A percentile compares a stretch with the other conserved stretches of the same genome.
These are phyloP conservation scores for Rynchops niger DNA, from an alignment of 2,113 vertebrate species.

Conservation along the genomic window DNA sequence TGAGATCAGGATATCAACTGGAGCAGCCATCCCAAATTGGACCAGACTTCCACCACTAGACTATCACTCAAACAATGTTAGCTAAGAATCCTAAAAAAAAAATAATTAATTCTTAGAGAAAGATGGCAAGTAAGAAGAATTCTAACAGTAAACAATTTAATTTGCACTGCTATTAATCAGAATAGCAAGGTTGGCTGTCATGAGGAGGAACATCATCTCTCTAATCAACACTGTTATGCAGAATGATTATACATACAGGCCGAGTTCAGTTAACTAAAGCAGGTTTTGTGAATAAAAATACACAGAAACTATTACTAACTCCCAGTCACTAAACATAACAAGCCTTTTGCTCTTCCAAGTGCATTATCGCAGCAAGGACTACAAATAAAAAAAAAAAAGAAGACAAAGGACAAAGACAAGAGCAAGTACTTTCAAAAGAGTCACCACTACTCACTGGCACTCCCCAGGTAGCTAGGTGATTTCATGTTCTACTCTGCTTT, in stretches of 20 bases:
- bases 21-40: neutral
- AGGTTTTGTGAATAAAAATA: neutral
- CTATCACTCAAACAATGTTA: neutral
- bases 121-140: neutral
- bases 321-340: neutral
- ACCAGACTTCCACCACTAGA: neutral
- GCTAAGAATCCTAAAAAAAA: neutral
- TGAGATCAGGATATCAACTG: neutral
- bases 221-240: neutral
- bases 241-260: neutral
- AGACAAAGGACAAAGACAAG: neutral
- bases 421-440: neutral
- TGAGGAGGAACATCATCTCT: neutral
- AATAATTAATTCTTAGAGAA: neutral
- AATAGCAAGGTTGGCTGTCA: neutral
- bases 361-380: neutral
- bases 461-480: neutral
- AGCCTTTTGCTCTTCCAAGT: neutral
- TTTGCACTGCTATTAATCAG: neutral
- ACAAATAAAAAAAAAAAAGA: neutral
- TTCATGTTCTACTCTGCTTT: neutral
- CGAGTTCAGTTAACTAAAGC: neutral
- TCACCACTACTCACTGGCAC: neutral
- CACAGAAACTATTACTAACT: neutral
- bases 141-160: neutral